Base-by-base conservation (phyloP, 2,888 invertebrate species). In the Nomada fucata region DNA sequence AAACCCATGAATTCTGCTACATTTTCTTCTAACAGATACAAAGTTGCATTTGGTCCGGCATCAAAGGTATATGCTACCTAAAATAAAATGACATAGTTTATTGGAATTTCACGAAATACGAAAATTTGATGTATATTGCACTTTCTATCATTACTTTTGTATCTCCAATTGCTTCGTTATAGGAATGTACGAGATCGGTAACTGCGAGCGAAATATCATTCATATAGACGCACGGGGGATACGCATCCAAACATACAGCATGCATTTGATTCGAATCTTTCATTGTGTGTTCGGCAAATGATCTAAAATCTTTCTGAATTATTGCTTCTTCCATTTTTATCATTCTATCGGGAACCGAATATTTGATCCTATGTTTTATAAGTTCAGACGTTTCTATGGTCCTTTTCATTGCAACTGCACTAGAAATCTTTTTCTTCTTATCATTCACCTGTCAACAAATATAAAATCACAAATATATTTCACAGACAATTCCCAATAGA, bases 211-310 rank as follows among this genome's bases (percentile, higher is more conserved):
- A 99, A 0, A 96, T 95, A 91, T 98, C 97, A 91, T 97, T 99
- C 96, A 99, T 96, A 93, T 99, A 99, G 18, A 96, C 95, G 93
- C 97, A 97, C 0, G 99, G 99, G 26, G 99, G 99, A 94, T 96
- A 98, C 0, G 99, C 97, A 93, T 99, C 99, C 82, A 98, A 94
- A 90, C 98, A 98, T 42, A 98, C 95, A 0, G 99, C 98, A 95
- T 99, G 99, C 91, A 99, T 97, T 93, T 99, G 98, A 95, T 99
- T 99, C 81, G 99, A 99, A 91, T 99, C 99, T 94, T 96, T 96
- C 97, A 99, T 99, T 0, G 98, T 98, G 29, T 99, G 95, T 92
- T 97, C 96, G n/a, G 98, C 98, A 95, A 99, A 98, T 59, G 94
- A 95, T 42, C 95, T 91, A 93, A 99, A 99, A 94, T 99, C 95